Evolutionary conservation across 2,888 invertebrate genomes (phyloP).

Genomic region (Zeuzera pyrina): DNA sequence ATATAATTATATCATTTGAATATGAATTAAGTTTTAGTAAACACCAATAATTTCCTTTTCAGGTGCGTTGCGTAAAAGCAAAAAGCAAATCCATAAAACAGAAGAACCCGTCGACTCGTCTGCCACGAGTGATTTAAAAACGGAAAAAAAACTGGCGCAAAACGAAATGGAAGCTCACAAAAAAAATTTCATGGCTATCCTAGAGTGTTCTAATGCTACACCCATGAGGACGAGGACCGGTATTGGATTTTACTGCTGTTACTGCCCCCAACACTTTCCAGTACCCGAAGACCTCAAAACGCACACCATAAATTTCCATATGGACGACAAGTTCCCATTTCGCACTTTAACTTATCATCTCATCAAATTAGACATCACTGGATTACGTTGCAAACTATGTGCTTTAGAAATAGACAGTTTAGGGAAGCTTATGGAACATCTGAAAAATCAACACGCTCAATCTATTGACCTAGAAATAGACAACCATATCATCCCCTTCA

Average conservation of each 20-base stretch:
- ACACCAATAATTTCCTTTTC: too few species aligned
- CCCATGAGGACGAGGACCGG: slow-evolving; percentile 34
- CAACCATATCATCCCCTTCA: slow-evolving; percentile 33
- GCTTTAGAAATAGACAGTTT: slow-evolving; percentile 14
- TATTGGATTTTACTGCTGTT: slow-evolving; percentile 39
- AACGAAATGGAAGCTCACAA: slow-evolving; percentile 47
- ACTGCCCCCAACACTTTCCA: slow-evolving; percentile 39
- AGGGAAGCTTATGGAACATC: slow-evolving; percentile 24
- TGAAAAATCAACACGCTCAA: slow-evolving; percentile 24
- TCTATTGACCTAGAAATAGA: slow-evolving; percentile 21
- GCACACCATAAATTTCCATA: slow-evolving; percentile 30
- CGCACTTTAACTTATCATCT: slow-evolving; percentile 13
- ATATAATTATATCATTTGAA: too few species aligned
- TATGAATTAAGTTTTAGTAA: too few species aligned
- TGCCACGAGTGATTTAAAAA: too few species aligned
- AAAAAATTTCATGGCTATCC: slow-evolving; percentile 38
- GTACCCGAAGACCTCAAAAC: slow-evolving; percentile 34
- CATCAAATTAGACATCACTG: slow-evolving; percentile 22
- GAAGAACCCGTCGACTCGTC: too few species aligned
- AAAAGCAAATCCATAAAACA: too few species aligned
- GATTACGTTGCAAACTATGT: slow-evolving; percentile 14
- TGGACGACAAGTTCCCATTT: slow-evolving; percentile 29
- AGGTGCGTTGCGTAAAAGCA: too few species aligned
- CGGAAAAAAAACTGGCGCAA: too few species aligned
- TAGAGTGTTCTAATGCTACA: slow-evolving; percentile 25